Evolutionary conservation across 2,888 invertebrate genomes (phyloP), one percentile per base, ranked within the genome.

Genomic region (Dryocosmus kuriphilus): DNA sequence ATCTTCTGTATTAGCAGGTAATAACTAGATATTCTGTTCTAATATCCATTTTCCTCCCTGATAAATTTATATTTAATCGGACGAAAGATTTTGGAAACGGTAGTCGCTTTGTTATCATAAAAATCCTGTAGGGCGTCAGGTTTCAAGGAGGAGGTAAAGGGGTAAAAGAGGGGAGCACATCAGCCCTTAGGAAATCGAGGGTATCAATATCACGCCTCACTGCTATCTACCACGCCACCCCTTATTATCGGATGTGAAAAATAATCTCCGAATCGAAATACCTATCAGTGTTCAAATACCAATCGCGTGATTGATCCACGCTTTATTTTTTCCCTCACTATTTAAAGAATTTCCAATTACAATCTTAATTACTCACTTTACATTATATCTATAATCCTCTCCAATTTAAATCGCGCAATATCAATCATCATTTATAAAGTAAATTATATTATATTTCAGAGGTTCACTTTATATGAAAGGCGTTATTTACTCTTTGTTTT

Each of bases 161-260:
- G 82, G 78, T 74, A 79, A 80, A 77, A 80, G 32, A 83, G 81
- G 80, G 77, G 78, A 80, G 83, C 79, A 85, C 82, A 87, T 86
- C 86, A 87, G 84, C 86, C 87, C 82, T 86, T 82, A 80, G 85
- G 83, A 86, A 85, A 88, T 85, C 86, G 85, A 87, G 85, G 86
- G 88, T 89, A 89, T 89, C 89, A 89, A 89, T 89, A 89, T 89
- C 89, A 88, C 88, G 89, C 89, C 86, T 88, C 89, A 84, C 86
- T 88, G 89, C 88, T 85, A 81, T 81, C 85, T 83, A 85, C 27
- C 51, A 51, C 30, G 30, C 71, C 51, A 81, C 82, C 84, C 81
- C 30, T 51, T 51, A 30, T 30, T 46, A 71, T 71, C 60, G 24
- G 16, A 5, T 32, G 30, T 22, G 83, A 87, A 87, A 87, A 88